Percentiles rank a stretch among this genome's conserved stretches.
Conservation (phyloP, 1,140 invertebrate genomes). For the Thaumetopoea pityocampa region DNA sequence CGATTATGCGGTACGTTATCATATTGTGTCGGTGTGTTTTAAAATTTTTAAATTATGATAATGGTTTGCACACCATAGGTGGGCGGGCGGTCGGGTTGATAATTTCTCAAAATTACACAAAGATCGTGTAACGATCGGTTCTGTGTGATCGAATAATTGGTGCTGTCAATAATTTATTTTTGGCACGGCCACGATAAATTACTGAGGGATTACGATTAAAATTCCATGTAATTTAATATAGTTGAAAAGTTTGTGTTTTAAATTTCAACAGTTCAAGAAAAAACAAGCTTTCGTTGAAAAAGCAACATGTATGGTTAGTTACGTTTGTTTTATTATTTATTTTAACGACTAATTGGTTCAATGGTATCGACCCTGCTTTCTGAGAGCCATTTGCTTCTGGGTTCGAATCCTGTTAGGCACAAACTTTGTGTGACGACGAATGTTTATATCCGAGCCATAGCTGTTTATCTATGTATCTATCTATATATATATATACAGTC, state of each 20-base stretch:
- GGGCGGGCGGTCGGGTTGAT: slow-evolving; percentile 35
- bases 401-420: too few relatives aligned
- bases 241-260: background rate
- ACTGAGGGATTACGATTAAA: background rate
- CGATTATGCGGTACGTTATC: too few relatives aligned
- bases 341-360: too few relatives aligned
- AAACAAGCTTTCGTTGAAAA: too few relatives aligned
- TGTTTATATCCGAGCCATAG: too few relatives aligned
- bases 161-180: slow-evolving; percentile 37
- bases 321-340: too few relatives aligned
- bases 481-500: too few relatives aligned
- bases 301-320: too few relatives aligned
- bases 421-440: too few relatives aligned
- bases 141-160: slow-evolving; percentile 43
- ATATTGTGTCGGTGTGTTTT: slow-evolving; percentile 46
- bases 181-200: background rate
- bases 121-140: slow-evolving; percentile 36
- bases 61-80: slow-evolving; percentile 45
- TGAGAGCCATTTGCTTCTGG: too few relatives aligned
- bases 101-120: slow-evolving; percentile 47
- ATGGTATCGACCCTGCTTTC: too few relatives aligned
- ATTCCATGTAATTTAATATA: background rate
- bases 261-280: background rate
- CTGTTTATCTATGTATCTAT: too few relatives aligned
- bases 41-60: slow-evolving; percentile 59